phyloP scores from a whole-genome alignment of 2,888 invertebrate species.

The Caenorhabditis macrosperma region DNA sequence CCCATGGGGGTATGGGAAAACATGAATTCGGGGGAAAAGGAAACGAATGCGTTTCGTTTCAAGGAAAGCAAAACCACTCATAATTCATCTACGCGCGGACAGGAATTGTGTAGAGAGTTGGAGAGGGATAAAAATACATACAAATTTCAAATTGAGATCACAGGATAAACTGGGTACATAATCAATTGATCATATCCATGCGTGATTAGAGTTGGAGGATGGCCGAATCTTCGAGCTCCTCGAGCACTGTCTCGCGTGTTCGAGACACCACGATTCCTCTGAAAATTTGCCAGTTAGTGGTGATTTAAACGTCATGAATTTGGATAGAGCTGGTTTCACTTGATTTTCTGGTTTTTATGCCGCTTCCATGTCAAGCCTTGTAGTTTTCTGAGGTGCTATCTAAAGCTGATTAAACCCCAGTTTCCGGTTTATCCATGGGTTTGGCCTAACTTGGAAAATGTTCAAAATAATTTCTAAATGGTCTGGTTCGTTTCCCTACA shows the following conservation, averaged over 20 bases:
- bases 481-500: too few species aligned
- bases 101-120: background rate
- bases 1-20: background rate
- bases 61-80: background rate
- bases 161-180: conserved; percentile 33
- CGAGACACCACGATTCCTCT: conserved; percentile 51
- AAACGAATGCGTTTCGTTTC: background rate
- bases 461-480: too few species aligned
- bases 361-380: too few species aligned
- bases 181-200: conserved; percentile 1
- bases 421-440: too few species aligned
- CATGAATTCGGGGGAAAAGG: background rate
- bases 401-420: too few species aligned
- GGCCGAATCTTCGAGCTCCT: conserved; percentile 46
- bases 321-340: background rate
- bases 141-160: conserved; percentile 25
- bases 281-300: too few species aligned
- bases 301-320: too few species aligned
- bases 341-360: too few species aligned
- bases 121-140: conserved; percentile 2
- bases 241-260: conserved; percentile 55
- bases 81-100: conserved; percentile 4
- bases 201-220: conserved; percentile 34
- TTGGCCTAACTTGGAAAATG: too few species aligned
- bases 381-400: too few species aligned